These are phyloP conservation scores for Mola mola DNA, from an alignment of 2,113 vertebrate species.

Conservation along the genomic window DNA sequence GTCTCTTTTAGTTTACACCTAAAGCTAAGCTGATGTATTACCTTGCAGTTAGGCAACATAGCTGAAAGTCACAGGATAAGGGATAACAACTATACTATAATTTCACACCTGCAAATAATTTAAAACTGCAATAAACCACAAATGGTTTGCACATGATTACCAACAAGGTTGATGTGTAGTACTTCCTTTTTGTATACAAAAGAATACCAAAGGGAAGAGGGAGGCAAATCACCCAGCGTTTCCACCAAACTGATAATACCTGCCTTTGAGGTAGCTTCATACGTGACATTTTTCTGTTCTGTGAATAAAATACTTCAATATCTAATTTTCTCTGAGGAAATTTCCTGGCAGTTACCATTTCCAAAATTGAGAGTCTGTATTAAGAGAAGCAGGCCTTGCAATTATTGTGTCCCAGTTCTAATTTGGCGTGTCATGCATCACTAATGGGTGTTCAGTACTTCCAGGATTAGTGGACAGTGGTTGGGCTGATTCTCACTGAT, in stretches of 20 bases:
- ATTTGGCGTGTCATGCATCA: constrained; percentile 11
- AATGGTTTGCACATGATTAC: no score
- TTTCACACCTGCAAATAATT: no score
- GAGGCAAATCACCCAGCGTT: constrained; percentile 7
- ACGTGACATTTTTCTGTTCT: constrained; percentile 6
- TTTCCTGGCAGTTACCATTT: constrained; percentile 16
- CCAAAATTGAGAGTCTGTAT: neutral
- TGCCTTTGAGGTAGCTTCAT: constrained; percentile 19
- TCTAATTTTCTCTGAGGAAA: constrained; percentile 20
- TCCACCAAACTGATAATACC: constrained; percentile 3
- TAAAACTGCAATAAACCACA: no score
- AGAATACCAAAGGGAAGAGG: constrained; percentile 8
- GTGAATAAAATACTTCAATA: constrained; percentile 23
- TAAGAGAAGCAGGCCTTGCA: neutral
- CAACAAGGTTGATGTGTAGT: no score
- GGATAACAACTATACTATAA: no score
- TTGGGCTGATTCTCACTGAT: neutral
- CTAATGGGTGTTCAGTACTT: neutral
- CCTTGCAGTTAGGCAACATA: no score
- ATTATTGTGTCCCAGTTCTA: constrained; percentile 13
- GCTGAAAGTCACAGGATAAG: no score
- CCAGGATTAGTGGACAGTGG: neutral
- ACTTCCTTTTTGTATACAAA: no score
- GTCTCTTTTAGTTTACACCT: no score
- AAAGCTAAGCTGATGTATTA: no score